These are phyloP conservation scores for Setipinna tenuifilis DNA, from an alignment of 2,797 vertebrate species.

Conservation along the genomic window DNA sequence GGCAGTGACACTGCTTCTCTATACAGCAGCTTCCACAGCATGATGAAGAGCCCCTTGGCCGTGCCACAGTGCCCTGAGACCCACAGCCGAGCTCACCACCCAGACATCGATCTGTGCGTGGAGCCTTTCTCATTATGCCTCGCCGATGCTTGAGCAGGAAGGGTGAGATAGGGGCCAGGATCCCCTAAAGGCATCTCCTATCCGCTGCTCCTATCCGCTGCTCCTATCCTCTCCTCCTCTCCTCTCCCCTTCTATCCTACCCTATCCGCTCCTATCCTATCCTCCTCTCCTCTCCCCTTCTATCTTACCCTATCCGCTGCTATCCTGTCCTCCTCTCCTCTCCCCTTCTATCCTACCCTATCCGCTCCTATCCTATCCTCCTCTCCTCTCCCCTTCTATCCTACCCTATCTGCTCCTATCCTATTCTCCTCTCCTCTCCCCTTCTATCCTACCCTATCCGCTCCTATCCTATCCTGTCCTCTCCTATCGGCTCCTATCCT, in stretches of 20 bases:
- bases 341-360: neutral
- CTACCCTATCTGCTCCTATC: no score
- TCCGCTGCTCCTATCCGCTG: neutral
- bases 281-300: no score
- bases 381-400: no score
- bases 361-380: no score
- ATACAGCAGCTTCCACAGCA: constrained; percentile 16
- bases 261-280: no score
- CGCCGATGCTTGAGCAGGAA: constrained; percentile 31
- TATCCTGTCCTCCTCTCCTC: no score
- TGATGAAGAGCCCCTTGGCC: constrained; percentile 52
- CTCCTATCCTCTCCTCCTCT: neutral
- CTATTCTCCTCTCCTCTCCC: no score
- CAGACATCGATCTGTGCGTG: constrained; percentile 51
- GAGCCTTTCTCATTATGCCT: constrained; percentile 47
- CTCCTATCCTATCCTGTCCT: no score
- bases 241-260: neutral
- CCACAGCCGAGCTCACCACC: constrained; percentile 40
- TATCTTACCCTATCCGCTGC: no score
- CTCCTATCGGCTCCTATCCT: no score
- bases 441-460: neutral
- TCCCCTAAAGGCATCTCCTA: constrained; percentile 35
- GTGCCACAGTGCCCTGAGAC: constrained; percentile 44
- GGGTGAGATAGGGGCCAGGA: constrained; percentile 24
- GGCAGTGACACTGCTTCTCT: constrained; percentile 55